Conservation (phyloP, 2,888 invertebrate species). For the Archaeoteleia sp. region DNA sequence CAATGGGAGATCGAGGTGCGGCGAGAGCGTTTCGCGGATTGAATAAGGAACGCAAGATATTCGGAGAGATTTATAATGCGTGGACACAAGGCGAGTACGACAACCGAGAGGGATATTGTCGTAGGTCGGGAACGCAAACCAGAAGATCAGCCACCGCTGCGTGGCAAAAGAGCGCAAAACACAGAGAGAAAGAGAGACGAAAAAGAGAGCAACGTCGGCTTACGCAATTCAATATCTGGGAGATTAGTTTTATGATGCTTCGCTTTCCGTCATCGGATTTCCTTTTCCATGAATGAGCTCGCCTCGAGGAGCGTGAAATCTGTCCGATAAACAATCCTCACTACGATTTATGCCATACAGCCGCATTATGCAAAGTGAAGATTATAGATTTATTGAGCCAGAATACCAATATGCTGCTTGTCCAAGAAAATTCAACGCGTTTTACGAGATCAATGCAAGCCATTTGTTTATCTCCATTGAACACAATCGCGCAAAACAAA, state of each 20-base stretch:
- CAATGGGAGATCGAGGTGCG: constrained; percentile 22
- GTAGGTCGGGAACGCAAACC: constrained; percentile 57
- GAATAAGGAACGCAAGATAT: constrained; percentile 61
- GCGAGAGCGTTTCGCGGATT: constrained; percentile 29
- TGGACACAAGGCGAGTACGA: constrained; percentile 54
- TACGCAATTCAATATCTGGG: constrained; percentile 59
- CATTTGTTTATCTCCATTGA: too few species aligned
- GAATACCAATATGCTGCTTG: constrained; percentile 27
- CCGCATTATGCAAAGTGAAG: constrained; percentile 41
- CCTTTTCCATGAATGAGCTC: constrained; percentile 45
- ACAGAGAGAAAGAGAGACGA: constrained; percentile 24
- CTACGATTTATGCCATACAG: constrained; percentile 58
- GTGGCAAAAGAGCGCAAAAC: constrained; percentile 11
- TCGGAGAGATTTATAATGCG: constrained; percentile 64
- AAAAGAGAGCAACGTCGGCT: constrained; percentile 44
- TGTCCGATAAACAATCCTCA: constrained; percentile 55
- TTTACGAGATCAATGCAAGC: neutral
- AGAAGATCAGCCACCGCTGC: constrained; percentile 24
- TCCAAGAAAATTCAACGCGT: constrained; percentile 23
- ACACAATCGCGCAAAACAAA: too few species aligned
- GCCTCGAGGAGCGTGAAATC: constrained; percentile 42
- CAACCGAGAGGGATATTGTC: constrained; percentile 53
- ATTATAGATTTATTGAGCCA: constrained; percentile 41
- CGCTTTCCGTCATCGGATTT: constrained; percentile 57
- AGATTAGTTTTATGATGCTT: constrained; percentile 61